phyloP scores from a whole-genome alignment of 1,140 invertebrate genomes.

The Drosophila auraria region DNA sequence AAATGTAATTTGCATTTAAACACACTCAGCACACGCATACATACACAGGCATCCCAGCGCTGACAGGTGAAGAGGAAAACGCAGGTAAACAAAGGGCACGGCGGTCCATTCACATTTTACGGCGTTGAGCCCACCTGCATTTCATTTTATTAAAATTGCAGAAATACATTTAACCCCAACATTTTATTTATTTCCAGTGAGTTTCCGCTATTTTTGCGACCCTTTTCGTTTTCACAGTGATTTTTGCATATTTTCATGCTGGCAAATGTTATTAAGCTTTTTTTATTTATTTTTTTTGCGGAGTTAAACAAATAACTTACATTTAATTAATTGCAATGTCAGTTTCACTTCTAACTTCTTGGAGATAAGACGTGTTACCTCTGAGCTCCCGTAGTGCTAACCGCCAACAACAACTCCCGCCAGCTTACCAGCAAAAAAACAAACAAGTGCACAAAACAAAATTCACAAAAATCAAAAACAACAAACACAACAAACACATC shows the following conservation, averaged over 20 bases:
- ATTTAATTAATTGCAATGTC: slow-evolving; percentile 59
- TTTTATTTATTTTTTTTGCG: slow-evolving; percentile 10
- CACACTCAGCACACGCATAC: slow-evolving; percentile 33
- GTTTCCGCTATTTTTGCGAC: slow-evolving; percentile 17
- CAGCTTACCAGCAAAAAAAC: no score
- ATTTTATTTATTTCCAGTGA: slow-evolving; percentile 49
- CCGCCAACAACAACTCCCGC: no score
- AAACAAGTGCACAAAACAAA: no score
- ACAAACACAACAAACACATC: no score
- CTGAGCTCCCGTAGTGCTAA: no score
- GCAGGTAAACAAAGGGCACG: slow-evolving; percentile 41
- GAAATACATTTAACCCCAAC: slow-evolving; percentile 75
- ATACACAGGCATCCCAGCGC: not conserved
- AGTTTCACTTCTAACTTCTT: no score
- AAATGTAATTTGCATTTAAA: slow-evolving; percentile 83
- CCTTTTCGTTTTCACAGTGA: slow-evolving; percentile 22
- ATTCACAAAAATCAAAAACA: no score
- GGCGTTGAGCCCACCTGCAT: slow-evolving; percentile 68
- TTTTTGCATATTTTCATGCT: slow-evolving; percentile 42
- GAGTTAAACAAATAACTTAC: slow-evolving; percentile 41
- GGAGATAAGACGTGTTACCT: no score
- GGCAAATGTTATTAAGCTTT: slow-evolving; percentile 20
- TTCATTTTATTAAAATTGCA: slow-evolving; percentile 83
- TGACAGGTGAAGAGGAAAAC: slow-evolving; percentile 28
- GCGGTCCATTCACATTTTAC: slow-evolving; percentile 69